Evolutionary conservation across 2,888 invertebrate genomes (phyloP).

Genomic region (Eulithis testata): DNA sequence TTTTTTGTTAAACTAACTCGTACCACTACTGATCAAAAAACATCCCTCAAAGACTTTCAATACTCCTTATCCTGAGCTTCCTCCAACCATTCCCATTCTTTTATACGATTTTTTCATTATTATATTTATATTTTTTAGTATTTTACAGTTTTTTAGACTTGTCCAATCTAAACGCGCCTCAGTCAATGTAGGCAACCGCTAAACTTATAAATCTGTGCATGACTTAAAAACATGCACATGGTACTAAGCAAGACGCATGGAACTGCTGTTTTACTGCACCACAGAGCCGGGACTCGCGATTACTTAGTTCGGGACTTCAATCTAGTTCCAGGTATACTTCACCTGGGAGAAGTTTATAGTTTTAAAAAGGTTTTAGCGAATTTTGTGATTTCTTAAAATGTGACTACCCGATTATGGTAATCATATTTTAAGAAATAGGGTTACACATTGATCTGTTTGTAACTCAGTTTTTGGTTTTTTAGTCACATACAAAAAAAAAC

Average conservation of each 20-base stretch:
- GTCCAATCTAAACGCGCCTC: constrained; percentile 44
- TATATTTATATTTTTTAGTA: no score
- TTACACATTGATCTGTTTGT: no score
- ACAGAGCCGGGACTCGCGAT: constrained; percentile 12
- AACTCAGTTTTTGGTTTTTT: no score
- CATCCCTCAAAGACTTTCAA: no score
- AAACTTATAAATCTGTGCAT: constrained; percentile 60
- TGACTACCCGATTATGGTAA: no score
- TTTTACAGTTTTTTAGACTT: not conserved
- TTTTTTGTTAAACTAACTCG: no score
- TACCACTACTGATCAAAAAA: no score
- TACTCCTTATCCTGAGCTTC: no score
- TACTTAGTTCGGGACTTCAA: constrained; percentile 22
- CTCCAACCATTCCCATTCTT: no score
- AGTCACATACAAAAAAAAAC: no score
- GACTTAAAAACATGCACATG: constrained; percentile 59
- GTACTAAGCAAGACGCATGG: constrained; percentile 68
- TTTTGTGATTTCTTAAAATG: not conserved
- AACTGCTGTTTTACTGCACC: constrained; percentile 44
- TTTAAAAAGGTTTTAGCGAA: not conserved
- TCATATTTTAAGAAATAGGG: no score
- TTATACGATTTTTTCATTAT: no score
- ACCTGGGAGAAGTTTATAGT: not conserved
- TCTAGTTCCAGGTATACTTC: constrained; percentile 3
- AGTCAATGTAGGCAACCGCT: constrained; percentile 53